A percentile compares a stretch with the other conserved stretches of the same genome.
Evolutionary conservation across 2,888 invertebrate genomes (phyloP).

Genomic region (Erpobdella octoculata): DNA sequence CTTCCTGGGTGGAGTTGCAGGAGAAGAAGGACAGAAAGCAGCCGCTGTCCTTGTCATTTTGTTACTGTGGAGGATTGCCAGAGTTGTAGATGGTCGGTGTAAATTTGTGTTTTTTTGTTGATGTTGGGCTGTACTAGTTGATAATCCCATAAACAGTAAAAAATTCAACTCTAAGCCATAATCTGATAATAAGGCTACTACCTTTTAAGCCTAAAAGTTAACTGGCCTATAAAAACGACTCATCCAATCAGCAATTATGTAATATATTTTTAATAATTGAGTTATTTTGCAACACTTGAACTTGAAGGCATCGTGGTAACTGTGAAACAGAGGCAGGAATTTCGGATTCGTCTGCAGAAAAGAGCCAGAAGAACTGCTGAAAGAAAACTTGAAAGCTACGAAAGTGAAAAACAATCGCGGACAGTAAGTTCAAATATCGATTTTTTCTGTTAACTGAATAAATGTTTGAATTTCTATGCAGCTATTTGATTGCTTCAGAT

Average conservation of each 20-base stretch:
- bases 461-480: background rate
- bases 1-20: constrained; percentile 37
- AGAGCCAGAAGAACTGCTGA: constrained; percentile 35
- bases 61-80: constrained; percentile 39
- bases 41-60: constrained; percentile 38
- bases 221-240: no score
- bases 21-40: constrained; percentile 39
- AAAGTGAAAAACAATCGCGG: constrained; percentile 32
- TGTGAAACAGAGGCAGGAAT: constrained; percentile 37
- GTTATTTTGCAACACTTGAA: background rate
- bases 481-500: no score
- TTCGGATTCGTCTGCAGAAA: constrained; percentile 37
- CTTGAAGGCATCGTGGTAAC: constrained; percentile 35
- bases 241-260: no score
- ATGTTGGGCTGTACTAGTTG: background rate
- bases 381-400: constrained; percentile 33
- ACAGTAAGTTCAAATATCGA: constrained; percentile 23
- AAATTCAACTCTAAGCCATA: no score
- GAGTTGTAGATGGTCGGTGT: constrained; percentile 38
- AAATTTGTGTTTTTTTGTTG: background rate
- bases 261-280: no score
- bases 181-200: no score
- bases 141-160: no score
- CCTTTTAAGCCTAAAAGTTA: no score
- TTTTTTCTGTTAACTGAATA: background rate